These are phyloP conservation scores for western clawed frog (Xenopus tropicalis) DNA, from an alignment of 2,113 vertebrate genomes.

Conservation along the genomic window DNA sequence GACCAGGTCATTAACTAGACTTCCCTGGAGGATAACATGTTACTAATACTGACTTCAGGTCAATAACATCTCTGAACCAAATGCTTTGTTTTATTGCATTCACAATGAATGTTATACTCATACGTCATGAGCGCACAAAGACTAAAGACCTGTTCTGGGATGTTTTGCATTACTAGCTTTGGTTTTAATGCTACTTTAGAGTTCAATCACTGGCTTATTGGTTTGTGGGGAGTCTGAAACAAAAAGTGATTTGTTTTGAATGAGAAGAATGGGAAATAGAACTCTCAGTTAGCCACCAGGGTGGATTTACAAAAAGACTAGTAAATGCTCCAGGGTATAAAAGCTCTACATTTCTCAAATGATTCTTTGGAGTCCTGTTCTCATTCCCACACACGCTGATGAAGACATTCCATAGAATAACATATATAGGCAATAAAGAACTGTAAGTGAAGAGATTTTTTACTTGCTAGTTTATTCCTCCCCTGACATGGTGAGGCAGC, in stretches of 20 bases:
- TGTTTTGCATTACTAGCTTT: conserved; percentile 19
- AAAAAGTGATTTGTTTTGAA: conserved; percentile 19
- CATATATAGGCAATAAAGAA: too few species aligned
- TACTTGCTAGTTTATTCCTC: too few species aligned
- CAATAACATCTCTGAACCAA: conserved; percentile 14
- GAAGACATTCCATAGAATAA: too few species aligned
- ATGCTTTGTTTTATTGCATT: conserved; percentile 18
- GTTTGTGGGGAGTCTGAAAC: conserved; percentile 20
- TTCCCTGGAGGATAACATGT: conserved; percentile 7
- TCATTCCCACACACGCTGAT: too few species aligned
- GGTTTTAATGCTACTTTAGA: conserved; percentile 32
- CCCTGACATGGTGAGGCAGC: too few species aligned
- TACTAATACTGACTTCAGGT: conserved; percentile 12
- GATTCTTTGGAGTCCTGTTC: too few species aligned
- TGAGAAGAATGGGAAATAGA: conserved; percentile 19
- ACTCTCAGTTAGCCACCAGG: not conserved
- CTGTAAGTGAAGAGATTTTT: too few species aligned
- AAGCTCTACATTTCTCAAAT: too few species aligned
- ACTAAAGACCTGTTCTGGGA: not conserved
- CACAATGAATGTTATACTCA: conserved; percentile 1
- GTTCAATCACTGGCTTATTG: conserved; percentile 41
- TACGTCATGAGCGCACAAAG: conserved; percentile 25
- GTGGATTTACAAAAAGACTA: too few species aligned
- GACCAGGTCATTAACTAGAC: conserved; percentile 25
- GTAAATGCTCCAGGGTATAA: too few species aligned